Evolutionary conservation across 2,888 invertebrate genomes (phyloP).

Genomic region (Notodonta dromedarius): DNA sequence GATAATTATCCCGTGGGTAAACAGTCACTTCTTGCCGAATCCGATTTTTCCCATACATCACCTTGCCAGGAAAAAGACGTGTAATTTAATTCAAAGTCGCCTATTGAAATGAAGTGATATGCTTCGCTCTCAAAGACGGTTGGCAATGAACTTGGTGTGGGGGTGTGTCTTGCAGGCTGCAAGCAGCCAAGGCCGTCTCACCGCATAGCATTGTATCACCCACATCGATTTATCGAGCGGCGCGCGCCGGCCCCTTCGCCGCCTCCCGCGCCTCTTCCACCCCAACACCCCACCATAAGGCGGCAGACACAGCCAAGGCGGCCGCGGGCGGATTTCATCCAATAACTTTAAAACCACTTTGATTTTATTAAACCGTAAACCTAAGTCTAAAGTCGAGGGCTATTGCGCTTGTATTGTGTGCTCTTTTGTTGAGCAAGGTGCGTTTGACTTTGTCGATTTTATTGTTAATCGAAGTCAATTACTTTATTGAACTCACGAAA

Average conservation of each 20-base stretch:
- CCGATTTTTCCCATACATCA: no score
- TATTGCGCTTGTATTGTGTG: background rate
- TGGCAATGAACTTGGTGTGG: conserved; percentile 81
- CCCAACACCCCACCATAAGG: conserved; percentile 51
- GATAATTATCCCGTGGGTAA: no score
- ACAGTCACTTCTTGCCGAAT: no score
- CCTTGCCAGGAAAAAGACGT: no score
- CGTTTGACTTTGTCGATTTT: background rate
- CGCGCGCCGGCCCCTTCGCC: conserved; percentile 72
- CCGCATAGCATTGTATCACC: conserved; percentile 74
- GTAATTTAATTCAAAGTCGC: no score
- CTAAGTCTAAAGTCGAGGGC: background rate
- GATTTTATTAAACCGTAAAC: conserved; percentile 6
- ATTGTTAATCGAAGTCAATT: no score
- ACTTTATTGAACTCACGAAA: no score
- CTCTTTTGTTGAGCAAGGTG: background rate
- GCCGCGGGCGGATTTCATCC: conserved; percentile 21
- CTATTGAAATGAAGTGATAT: background rate
- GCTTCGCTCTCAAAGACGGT: conserved; percentile 26
- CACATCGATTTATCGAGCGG: conserved; percentile 82
- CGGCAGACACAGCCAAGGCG: conserved; percentile 33
- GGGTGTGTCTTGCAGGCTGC: conserved; percentile 81
- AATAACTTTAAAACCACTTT: conserved; percentile 12
- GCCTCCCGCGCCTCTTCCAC: conserved; percentile 53
- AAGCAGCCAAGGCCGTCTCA: conserved; percentile 72